Base-by-base conservation (phyloP, 1,140 invertebrate species). In the Homarus americanus region DNA sequence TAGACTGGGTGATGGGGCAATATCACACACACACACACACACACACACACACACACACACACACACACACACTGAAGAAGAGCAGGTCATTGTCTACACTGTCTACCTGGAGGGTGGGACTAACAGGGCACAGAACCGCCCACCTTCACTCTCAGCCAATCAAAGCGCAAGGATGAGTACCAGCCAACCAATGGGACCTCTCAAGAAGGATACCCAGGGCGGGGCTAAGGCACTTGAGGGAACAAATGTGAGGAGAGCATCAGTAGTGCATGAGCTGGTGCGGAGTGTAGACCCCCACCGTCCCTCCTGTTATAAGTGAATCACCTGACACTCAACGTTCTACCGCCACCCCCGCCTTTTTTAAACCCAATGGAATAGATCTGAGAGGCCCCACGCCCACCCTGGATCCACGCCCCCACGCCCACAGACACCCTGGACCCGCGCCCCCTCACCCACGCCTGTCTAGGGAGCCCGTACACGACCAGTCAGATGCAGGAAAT, bases 141-240 rank as follows among this genome's bases (percentile, higher is more conserved):
- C 44, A 38, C 78, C 76, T n/a, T 12, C 3, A 24, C 24, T n/a
- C 28, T 80, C 38, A 24, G 78, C 78, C 78, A 80, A 80, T 49
- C 78, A 24, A n/a, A 17, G 17, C 4, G 72, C 12, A 15, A 73
- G 72, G 72, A 73, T 73, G 72, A 49, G 41, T 24, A 49, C 41
- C 78, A 24, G 32, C 44, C 78, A 49, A 41, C 78, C 78, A 41
- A 80, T 80, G 40, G 78, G 17, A 49, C 24, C 24, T 41, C 78
- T 17, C 38, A 41, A 41, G 24, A 15, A 41, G 78, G 40, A 80
- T 80, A n/a, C 78, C 78, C 78, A 49, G 78, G 78, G 78, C 78
- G 78, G 78, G 78, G 78, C 44, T 80, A 80, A 80, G 78, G 44
- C 44, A 80, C 78, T 80, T 80, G 38, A 49, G 78, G 78, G 20